Percentiles rank a stretch among this genome's conserved stretches.
These are phyloP conservation scores for Salminus brasiliensis DNA, from an alignment of 2,113 vertebrate genomes.

Conservation along the genomic window DNA sequence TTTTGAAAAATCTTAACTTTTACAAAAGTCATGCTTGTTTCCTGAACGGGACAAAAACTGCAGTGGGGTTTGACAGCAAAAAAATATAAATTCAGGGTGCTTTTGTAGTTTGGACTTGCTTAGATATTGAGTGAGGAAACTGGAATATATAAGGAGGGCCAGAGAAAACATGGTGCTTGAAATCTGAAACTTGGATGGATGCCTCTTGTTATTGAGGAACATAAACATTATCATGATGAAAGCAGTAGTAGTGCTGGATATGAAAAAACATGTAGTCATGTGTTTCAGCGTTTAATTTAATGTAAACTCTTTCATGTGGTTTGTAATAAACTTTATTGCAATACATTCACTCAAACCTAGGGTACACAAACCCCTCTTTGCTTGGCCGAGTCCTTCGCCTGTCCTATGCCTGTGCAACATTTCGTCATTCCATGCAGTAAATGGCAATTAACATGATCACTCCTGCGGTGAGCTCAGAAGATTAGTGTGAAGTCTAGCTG, in stretches of 20 bases:
- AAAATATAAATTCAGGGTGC: constrained; percentile 29
- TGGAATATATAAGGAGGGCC: constrained; percentile 21
- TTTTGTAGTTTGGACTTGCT: constrained; percentile 34
- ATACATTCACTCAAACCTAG: constrained; percentile 56
- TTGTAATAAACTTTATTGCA: constrained; percentile 28
- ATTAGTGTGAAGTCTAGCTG: constrained; percentile 62
- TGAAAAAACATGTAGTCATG: not conserved
- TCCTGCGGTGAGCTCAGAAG: constrained; percentile 61
- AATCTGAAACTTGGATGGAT: not conserved
- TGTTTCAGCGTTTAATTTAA: not conserved
- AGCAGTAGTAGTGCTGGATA: not conserved
- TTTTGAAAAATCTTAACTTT: constrained; percentile 20
- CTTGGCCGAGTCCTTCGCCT: not conserved
- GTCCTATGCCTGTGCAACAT: constrained; percentile 53
- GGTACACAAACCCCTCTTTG: constrained; percentile 36
- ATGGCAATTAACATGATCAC: constrained; percentile 60
- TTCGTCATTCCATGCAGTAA: constrained; percentile 59
- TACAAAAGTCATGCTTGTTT: constrained; percentile 32
- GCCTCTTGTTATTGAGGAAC: not conserved
- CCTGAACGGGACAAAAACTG: constrained; percentile 39
- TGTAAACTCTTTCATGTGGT: not conserved
- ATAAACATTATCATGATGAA: not conserved
- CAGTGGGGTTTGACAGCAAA: constrained; percentile 17
- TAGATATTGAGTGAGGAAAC: constrained; percentile 20
- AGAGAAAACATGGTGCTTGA: constrained; percentile 18